Base-by-base conservation (phyloP, 1,140 invertebrate species). In the Littorina saxatilis region DNA sequence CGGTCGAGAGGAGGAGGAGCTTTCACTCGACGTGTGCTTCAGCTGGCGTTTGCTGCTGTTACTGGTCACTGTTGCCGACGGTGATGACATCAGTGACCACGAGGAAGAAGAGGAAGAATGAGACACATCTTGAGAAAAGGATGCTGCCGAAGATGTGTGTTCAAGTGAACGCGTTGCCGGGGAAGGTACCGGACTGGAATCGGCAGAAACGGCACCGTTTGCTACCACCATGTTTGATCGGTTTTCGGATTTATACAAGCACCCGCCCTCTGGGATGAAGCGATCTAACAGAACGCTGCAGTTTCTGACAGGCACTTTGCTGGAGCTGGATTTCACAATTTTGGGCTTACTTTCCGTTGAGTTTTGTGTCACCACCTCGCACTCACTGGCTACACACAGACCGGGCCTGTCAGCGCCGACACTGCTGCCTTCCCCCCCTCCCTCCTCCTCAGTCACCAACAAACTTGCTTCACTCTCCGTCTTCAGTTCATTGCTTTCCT, bases 211-310 rank as follows among this genome's bases (percentile, higher is more conserved):
- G 17, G 43, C 43, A 17, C 43, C 43, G 43, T 17, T 47, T 5
- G 43, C 17, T 9, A 17, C 43, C 43, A 47, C 5, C 5, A 5
- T 17, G 7, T 47, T 47, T 5, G 43, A 47, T 17, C 5, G 5
- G 43, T 47, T 47, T 47, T 47, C 43, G 5, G 43, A 5, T 17
- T 47, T 47, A 17, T 47, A 47, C 43, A 17, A 47, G 61, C 61
- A 7, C 61, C 15, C 2, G n/a, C n/a, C n/a, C n/a, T n/a, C n/a
- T n/a, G 66, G 63, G 29, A 37, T 13, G 13, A 68, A 20, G 20
- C 66, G 66, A 20, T 68, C 66, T 35, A 68, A 23, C 66, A 68
- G 35, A 15, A 68, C 66, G 1, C 32, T 68, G 27, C 66, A 68
- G 66, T 39, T 17, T 9, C 66, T 32, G 29, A 68, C 35, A 32